phyloP scores from a whole-genome alignment of 2,797 vertebrate genomes.

The Bryconaethiops microstoma region DNA sequence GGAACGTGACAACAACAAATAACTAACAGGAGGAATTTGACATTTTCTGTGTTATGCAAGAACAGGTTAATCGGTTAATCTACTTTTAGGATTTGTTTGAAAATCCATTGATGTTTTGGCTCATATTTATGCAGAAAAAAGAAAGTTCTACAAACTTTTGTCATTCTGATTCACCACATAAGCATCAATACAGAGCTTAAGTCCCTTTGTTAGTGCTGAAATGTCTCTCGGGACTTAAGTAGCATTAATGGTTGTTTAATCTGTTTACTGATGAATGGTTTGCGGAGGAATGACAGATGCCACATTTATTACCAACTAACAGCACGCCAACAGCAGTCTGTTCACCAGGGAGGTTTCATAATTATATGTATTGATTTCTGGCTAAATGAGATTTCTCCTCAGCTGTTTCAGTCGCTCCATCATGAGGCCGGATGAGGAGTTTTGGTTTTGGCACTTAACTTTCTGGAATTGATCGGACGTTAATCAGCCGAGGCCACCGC shows the following conservation, averaged over 20 bases:
- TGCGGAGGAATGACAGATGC: constrained; percentile 13
- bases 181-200: background rate
- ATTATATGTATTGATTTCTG: constrained; percentile 32
- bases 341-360: constrained; percentile 9
- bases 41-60: too few relatives aligned
- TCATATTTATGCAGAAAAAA: too few relatives aligned
- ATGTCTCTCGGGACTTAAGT: background rate
- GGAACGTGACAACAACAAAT: too few relatives aligned
- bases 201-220: background rate
- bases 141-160: too few relatives aligned
- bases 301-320: constrained; percentile 16
- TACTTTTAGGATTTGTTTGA: too few relatives aligned
- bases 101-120: too few relatives aligned
- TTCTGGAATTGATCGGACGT: constrained; percentile 3
- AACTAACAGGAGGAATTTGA: too few relatives aligned
- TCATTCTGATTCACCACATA: background rate
- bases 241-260: background rate
- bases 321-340: too few relatives aligned
- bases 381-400: constrained; percentile 24
- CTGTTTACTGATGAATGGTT: constrained; percentile 3
- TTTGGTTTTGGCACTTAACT: constrained; percentile 27
- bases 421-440: background rate
- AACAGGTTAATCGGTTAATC: too few relatives aligned
- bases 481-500: constrained; percentile 21
- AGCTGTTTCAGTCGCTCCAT: constrained; percentile 3